Base-by-base conservation (phyloP, 2,797 vertebrate species). In the Micromesistius poutassou region DNA sequence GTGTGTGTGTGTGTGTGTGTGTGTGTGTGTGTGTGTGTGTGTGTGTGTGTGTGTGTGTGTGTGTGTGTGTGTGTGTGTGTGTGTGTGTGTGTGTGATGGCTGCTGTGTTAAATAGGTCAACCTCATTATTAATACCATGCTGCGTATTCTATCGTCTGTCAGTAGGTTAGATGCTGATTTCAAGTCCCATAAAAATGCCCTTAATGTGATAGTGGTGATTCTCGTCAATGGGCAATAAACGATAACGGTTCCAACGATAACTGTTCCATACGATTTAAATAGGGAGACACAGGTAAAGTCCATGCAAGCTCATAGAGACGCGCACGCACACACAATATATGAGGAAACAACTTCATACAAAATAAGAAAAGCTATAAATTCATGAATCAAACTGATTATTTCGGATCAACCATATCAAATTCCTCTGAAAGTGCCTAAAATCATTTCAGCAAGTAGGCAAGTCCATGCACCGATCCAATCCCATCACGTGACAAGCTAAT, bases 21-120 rank as follows among this genome's bases (percentile, higher is more conserved):
- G 82, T 83, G 74, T 78, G 38, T 78, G 55, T 80, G 75, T 75
- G 36, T 79, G 82, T 55, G 70, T 33, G 12, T 76, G 30, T 46
- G 38, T 25, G 30, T 76, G 33, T 74, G 78, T 72, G 77, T 73
- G 31, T 72, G 25, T n/a, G 8, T 28, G n/a, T 84, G 82, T 82
- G 74, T 78, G 1, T 1, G 62, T 25, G 66, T 30, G 66, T 70
- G 68, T 6, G 30, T 71, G 9, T 36, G 72, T 79, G 79, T 35
- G 38, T 78, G 55, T 80, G 74, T 75, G 36, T 78, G 82, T 55
- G 70, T 25, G 12, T 76, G 30, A 31, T 72, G 25, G n/a, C 2
- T 28, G n/a, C 75, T 84, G 83, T 83, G 74, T 78, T 85, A 91
- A 87, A 86, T 90, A 80, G 89, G 89, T 90, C 87, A 90, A 74